Conservation (phyloP, 2,797 vertebrate species). For the Sebastes goodei region DNA sequence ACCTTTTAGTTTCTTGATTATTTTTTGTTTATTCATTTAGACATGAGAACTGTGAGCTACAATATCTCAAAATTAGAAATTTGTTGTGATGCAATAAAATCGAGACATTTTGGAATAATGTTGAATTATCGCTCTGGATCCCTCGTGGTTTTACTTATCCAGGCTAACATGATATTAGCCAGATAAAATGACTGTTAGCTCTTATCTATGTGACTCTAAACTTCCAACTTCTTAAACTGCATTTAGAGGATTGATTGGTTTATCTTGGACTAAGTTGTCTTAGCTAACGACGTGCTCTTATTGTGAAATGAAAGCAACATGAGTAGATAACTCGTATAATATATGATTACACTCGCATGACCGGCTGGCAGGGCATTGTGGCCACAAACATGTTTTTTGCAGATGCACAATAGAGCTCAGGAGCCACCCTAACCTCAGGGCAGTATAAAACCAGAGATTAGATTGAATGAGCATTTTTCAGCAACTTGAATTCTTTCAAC, state of each 20-base stretch:
- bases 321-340: not conserved
- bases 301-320: not conserved
- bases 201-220: not conserved
- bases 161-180: not conserved
- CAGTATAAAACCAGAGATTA: not conserved
- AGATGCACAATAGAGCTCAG: not conserved
- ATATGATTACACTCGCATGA: not conserved
- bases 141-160: not conserved
- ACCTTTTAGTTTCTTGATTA: no score
- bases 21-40: not conserved
- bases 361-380: no score
- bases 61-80: not conserved
- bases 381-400: not conserved
- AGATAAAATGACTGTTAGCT: not conserved
- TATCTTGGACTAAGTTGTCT: not conserved
- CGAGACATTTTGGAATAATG: not conserved
- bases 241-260: not conserved
- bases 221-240: not conserved
- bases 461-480: not conserved
- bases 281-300: not conserved
- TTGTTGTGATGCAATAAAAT: not conserved
- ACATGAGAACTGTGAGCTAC: not conserved
- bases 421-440: not conserved
- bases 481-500: not conserved
- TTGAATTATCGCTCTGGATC: not conserved